Conservation (phyloP, 2,113 vertebrate species). For the Otis tarda region DNA sequence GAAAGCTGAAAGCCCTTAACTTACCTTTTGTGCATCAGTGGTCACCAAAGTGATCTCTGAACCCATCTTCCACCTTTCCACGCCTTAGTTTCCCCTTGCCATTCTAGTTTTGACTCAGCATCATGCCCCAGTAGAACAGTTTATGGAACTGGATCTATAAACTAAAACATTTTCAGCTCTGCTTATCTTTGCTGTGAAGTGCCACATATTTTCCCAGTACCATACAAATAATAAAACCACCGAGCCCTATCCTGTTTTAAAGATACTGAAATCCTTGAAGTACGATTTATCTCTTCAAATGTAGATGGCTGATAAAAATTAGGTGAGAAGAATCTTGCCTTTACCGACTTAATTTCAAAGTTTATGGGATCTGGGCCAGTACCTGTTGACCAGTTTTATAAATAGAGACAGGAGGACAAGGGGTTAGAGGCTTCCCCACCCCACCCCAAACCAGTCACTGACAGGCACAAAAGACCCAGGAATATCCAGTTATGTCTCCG, state of each 20-base stretch:
- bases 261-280: background rate
- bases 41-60: background rate
- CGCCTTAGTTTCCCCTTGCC: background rate
- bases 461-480: background rate
- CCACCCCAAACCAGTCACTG: background rate
- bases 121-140: background rate
- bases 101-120: background rate
- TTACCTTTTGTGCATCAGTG: background rate
- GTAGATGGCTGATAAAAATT: background rate
- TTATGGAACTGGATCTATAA: background rate
- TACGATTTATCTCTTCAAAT: background rate
- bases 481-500: background rate
- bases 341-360: background rate
- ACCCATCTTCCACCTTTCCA: background rate
- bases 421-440: background rate
- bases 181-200: background rate
- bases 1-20: background rate
- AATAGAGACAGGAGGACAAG: background rate
- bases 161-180: background rate
- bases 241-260: background rate
- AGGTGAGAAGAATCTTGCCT: background rate
- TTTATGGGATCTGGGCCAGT: background rate
- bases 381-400: background rate
- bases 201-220: background rate
- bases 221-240: background rate